Base-by-base conservation (phyloP, 2,888 invertebrate genomes). In the Diaphora mendica region DNA sequence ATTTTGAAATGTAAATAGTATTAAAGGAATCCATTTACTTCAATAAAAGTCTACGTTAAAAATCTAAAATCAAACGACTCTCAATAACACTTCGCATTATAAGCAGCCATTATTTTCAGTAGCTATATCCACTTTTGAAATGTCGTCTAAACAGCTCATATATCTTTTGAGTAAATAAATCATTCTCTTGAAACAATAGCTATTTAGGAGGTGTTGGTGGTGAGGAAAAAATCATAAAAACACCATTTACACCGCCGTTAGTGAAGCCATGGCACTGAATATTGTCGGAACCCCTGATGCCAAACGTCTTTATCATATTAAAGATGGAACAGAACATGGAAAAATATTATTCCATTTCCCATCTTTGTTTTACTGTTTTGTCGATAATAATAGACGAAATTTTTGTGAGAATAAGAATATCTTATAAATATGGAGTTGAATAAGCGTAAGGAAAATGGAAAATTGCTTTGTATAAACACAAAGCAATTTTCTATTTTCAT, bases 211-310 rank as follows among this genome's bases (percentile, higher is more conserved):
- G 71, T 69, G 82, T 81, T 85, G 85, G 85, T 87, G 86, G 83
- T 85, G 83, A 82, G 80, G 83, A 83, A 82, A 42, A 84, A 88
- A 90, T 89, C 90, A 91, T 91, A 91, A 91, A 91, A 91, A 91
- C 85, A 86, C 88, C 91, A 91, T 76, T 91, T 91, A 90, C 84
- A 84, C 76, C 70, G 85, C 87, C 88, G 90, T 89, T 91, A 91
- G 87, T 87, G 79, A 86, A 82, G 85, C 86, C 83, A 76, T 78
- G 77, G 78, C 77, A 75, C 79, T 74, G 77, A 72, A 74, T 78
- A 66, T 72, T 81, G 76, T 75, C 55, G 73, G 72, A 68, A 59
- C 11, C 64, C 65, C 55, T 77, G 68, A 82, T 77, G 79, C 70
- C 79, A 68, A 77, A 84, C 70, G 77, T 79, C 83, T 84, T 84